A percentile compares a stretch with the other conserved stretches of the same genome.
Evolutionary conservation across 2,888 invertebrate species (phyloP).

Genomic region (Catocala nupta): DNA sequence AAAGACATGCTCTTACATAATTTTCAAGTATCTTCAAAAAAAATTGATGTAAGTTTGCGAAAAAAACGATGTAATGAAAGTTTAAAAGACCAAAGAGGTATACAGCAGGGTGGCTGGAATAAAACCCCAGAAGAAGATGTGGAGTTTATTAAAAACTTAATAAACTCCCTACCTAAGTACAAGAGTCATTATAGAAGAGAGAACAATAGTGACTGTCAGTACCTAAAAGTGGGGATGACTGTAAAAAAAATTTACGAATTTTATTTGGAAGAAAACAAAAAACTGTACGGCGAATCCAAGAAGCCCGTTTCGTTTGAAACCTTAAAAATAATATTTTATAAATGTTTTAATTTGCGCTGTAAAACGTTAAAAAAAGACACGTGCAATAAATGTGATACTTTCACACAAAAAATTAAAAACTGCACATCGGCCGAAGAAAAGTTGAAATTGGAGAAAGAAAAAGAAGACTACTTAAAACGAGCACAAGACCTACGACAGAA

Average conservation of each 20-base stretch:
- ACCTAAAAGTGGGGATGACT: constrained; percentile 35
- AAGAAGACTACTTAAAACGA: constrained; percentile 19
- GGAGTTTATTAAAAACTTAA: constrained; percentile 15
- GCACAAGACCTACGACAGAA: constrained; percentile 28
- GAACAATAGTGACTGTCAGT: constrained; percentile 20
- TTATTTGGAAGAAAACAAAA: constrained; percentile 27
- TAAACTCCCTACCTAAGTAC: constrained; percentile 18
- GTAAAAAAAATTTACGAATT: constrained; percentile 32
- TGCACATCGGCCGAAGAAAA: not conserved
- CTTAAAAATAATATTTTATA: constrained; percentile 23
- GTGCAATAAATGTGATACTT: constrained; percentile 5
- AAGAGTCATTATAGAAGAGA: constrained; percentile 24
- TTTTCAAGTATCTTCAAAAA: constrained; percentile 28
- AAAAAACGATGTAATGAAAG: constrained; percentile 17
- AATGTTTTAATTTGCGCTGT: constrained; percentile 8
- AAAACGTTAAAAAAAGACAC: too few relatives aligned
- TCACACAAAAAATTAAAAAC: constrained; percentile 4
- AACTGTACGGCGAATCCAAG: constrained; percentile 4
- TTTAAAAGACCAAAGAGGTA: constrained; percentile 18
- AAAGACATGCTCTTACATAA: constrained; percentile 28
- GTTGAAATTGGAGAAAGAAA: constrained; percentile 1
- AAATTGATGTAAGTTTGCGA: constrained; percentile 18
- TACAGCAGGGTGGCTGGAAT: constrained; percentile 17
- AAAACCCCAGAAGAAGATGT: constrained; percentile 22
- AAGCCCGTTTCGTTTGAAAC: constrained; percentile 17